Conservation (phyloP, 2,113 vertebrate species). For the Marmota flaviventris region DNA sequence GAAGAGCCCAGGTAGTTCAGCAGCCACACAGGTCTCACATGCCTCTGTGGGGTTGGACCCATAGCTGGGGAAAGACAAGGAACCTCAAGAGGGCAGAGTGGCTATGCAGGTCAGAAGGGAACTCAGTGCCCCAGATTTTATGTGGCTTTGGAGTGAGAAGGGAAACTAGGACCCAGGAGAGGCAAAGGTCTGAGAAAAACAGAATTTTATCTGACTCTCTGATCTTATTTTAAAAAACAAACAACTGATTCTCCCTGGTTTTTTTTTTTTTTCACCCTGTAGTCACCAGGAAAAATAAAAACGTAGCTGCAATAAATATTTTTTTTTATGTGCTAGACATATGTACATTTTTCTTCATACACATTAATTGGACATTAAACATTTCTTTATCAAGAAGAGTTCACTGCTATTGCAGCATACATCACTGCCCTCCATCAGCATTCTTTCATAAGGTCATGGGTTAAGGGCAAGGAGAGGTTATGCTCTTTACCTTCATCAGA, state of each 20-base stretch:
- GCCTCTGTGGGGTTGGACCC: background rate
- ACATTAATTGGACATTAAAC: background rate
- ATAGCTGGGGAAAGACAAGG: background rate
- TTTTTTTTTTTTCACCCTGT: background rate
- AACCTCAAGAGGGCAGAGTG: background rate
- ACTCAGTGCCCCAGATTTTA: background rate
- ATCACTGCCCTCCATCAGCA: background rate
- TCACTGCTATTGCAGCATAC: background rate
- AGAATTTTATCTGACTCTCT: background rate
- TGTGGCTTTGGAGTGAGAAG: background rate
- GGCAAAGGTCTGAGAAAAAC: background rate
- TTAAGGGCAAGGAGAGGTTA: background rate
- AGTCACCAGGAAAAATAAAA: background rate
- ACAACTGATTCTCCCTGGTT: background rate
- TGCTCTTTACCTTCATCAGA: background rate
- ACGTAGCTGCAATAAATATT: background rate
- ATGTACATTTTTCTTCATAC: background rate
- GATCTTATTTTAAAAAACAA: background rate
- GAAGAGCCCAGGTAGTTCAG: background rate
- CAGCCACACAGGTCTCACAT: accelerated
- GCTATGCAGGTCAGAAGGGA: background rate
- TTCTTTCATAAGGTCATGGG: background rate
- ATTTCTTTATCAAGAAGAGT: background rate
- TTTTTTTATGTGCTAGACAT: background rate
- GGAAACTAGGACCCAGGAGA: background rate